Conservation (phyloP, 1,140 invertebrate species). For the Drosophila pectinifera region DNA sequence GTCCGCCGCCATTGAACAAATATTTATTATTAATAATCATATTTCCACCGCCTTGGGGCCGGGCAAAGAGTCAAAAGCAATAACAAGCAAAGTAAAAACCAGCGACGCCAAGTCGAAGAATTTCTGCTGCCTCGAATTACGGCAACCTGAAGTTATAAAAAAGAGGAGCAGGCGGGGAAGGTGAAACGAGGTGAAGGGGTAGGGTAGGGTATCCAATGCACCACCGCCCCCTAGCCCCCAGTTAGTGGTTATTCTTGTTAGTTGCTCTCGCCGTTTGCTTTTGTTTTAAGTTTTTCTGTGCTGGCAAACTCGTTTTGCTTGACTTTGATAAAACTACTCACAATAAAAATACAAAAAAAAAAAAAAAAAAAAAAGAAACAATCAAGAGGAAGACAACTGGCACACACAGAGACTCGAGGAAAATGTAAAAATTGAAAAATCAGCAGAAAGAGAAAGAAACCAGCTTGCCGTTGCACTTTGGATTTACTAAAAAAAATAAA, state of each 20-base stretch:
- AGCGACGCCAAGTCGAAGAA: constrained; percentile 59
- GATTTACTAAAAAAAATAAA: background rate
- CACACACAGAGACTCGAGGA: constrained; percentile 43
- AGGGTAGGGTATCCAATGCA: constrained; percentile 26
- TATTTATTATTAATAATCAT: constrained; percentile 75
- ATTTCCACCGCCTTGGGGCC: constrained; percentile 37
- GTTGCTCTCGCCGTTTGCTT: constrained; percentile 50
- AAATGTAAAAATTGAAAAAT: constrained; percentile 39
- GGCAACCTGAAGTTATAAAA: constrained; percentile 7
- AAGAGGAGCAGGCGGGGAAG: too few species aligned
- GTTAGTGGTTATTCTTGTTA: constrained; percentile 75
- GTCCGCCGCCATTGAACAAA: constrained; percentile 68
- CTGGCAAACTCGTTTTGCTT: constrained; percentile 67
- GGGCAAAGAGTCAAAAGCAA: constrained; percentile 9
- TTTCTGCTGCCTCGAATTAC: constrained; percentile 56
- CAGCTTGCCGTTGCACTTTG: constrained; percentile 47
- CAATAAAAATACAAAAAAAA: constrained; percentile 6
- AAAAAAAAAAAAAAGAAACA: constrained; percentile 2
- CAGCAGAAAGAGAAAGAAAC: constrained; percentile 47
- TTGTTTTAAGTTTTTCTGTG: constrained; percentile 43
- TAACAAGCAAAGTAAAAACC: constrained; percentile 28
- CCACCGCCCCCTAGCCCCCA: constrained; percentile 1
- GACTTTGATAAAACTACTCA: constrained; percentile 60
- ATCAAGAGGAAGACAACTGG: constrained; percentile 47
- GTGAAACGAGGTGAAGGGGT: background rate